Evolutionary conservation across 1,140 invertebrate genomes (phyloP), one percentile per base, ranked within the genome.

Genomic region (Cydia splendana): DNA sequence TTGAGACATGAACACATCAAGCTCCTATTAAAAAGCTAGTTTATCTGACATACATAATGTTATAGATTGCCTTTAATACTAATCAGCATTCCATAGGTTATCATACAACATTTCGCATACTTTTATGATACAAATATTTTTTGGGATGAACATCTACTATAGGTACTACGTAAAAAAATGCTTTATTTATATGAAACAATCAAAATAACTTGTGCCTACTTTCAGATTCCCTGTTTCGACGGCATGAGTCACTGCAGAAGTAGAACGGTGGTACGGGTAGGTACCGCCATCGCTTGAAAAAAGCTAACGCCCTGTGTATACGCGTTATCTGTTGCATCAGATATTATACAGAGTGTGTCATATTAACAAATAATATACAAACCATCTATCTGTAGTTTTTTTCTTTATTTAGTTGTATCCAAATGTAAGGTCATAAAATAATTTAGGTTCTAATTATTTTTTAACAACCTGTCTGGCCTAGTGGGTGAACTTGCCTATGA

Each of bases 241-340:
- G 77, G 74, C 45, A 85, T 92, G 91, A 92, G 76, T 92, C 91
- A 92, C 84, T 81, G 82, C 80, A 80, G 84, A 88, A 86, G 85
- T 91, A 85, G 87, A 87, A 88, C 91, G 87, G 88, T 92, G 84
- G 90, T 88, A 88, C 88, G 83, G 79, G 80, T 78, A 85, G 85
- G 84, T 87, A 87, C 87, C 81, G 84, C n/a, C 78, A 82, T 74
- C 79, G 85, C 73, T 74, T 79, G 87, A 88, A 90, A 92, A 91
- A 87, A 76, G 65, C n/a, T 38, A 82, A 83, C 79, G 76, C 73
- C 84, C 80, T 78, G 80, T 90, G 87, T 88, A 85, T 86, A 86
- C 86, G 81, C 84, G 84, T 90, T 92, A 92, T 91, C 91, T 92
- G 82, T 90, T 90, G 88, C 89, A 92, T 92, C 90, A 92, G 89